A percentile compares a stretch with the other conserved stretches of the same genome.
Evolutionary conservation across 2,113 vertebrate species (phyloP).

Genomic region (Tautogolabrus adspersus): DNA sequence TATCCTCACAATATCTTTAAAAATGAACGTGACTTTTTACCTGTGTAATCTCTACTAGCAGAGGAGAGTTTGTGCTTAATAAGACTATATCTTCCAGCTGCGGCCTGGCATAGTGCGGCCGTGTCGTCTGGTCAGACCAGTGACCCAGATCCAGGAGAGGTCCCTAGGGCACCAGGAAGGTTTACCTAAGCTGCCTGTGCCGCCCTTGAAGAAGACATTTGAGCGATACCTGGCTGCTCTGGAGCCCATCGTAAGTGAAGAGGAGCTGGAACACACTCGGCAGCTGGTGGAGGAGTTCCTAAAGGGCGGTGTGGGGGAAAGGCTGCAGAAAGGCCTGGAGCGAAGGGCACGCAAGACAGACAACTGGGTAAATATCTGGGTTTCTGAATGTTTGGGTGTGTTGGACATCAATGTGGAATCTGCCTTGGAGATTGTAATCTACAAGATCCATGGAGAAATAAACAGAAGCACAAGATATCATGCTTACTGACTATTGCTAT

Average conservation of each 20-base stretch:
- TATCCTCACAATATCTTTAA: no score
- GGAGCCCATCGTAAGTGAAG: conserved; percentile 90
- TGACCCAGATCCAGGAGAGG: conserved; percentile 81
- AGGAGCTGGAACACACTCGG: conserved; percentile 90
- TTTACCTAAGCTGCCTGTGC: conserved; percentile 82
- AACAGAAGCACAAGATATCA: neutral
- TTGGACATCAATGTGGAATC: neutral
- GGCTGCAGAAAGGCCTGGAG: conserved; percentile 94
- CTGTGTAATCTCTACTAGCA: neutral
- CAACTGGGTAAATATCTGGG: conserved; percentile 90
- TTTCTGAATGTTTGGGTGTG: neutral
- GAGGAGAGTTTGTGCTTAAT: neutral
- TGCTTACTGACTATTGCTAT: conserved; percentile 12
- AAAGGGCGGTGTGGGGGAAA: conserved; percentile 90
- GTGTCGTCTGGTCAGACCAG: conserved; percentile 83
- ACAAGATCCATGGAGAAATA: neutral
- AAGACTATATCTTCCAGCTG: conserved; percentile 66
- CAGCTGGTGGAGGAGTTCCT: conserved; percentile 89
- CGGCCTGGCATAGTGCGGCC: conserved; percentile 82
- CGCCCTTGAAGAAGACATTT: conserved; percentile 89
- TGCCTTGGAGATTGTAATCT: neutral
- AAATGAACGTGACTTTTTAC: neutral
- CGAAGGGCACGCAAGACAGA: conserved; percentile 90
- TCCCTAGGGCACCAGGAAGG: conserved; percentile 81
- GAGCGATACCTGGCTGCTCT: conserved; percentile 90